Percentiles rank a stretch among this genome's conserved stretches.
Conservation (phyloP, 2,888 invertebrate species). For the Leptopilina syphax region DNA sequence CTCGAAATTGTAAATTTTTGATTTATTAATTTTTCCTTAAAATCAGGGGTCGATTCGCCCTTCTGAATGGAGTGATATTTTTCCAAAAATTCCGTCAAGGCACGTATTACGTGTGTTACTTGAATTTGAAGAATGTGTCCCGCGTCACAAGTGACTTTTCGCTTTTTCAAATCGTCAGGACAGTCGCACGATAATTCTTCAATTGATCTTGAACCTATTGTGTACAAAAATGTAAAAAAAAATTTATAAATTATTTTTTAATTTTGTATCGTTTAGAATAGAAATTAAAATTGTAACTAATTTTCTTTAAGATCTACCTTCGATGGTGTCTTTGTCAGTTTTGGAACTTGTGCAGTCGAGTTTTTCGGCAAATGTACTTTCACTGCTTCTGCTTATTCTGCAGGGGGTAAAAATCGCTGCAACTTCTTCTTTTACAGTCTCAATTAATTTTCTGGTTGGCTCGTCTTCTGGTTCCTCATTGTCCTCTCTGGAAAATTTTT, state of each 20-base stretch:
- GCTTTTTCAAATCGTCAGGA: conserved; percentile 24
- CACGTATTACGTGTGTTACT: conserved; percentile 82
- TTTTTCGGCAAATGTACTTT: neutral
- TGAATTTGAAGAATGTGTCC: conserved; percentile 84
- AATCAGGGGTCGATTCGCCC: conserved; percentile 64
- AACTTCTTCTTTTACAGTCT: conserved; percentile 51
- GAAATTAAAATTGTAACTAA: no score
- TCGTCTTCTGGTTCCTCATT: conserved; percentile 18
- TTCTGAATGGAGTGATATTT: conserved; percentile 70
- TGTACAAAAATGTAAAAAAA: neutral
- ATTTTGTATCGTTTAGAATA: no score
- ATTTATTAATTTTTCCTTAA: conserved; percentile 71
- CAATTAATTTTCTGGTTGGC: conserved; percentile 51
- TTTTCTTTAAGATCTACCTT: neutral
- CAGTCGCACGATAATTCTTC: conserved; percentile 2
- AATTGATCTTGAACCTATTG: neutral
- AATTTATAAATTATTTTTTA: neutral
- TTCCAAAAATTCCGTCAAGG: conserved; percentile 82
- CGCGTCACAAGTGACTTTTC: conserved; percentile 64
- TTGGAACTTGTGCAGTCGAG: neutral
- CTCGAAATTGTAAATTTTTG: conserved; percentile 79
- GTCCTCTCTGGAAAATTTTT: conserved; percentile 7
- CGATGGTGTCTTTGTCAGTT: conserved; percentile 40
- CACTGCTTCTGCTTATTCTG: neutral
- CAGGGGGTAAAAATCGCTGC: neutral